Base-by-base conservation (phyloP, 1,140 invertebrate species). In the Papilio helenus region DNA sequence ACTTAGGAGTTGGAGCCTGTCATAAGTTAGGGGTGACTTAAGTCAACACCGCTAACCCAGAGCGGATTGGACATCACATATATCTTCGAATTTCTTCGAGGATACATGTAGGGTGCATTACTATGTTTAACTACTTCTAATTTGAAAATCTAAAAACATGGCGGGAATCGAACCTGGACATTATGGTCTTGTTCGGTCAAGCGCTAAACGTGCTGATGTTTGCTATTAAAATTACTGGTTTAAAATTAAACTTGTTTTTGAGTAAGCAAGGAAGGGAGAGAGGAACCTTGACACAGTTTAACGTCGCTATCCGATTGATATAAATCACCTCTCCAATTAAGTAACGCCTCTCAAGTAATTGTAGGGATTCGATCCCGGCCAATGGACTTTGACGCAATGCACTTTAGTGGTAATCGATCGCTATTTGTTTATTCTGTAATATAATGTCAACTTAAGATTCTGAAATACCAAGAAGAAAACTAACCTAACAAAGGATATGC, bases 301-400 rank as follows among this genome's bases (percentile, higher is more conserved):
- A 65, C 34, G 26, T 29, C 26, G 26, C 7, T 26, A n/a, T 65
- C 61, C 23, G 61, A 65, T 12, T 65, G 61, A 29, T 65, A 65
- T 34, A 65, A 65, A 65, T 65, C 61, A 68, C 61, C 61, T 68
- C 29, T 68, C 61, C 61, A 68, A 26, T 68, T 68, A 68, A 68
- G 61, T 68, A 68, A 68, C 20, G 20, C 58, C 26, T 68, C 61
- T 68, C 61, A 68, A 68, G 61, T 68, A 68, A 68, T 68, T 68
- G 58, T 20, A 61, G 61, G 61, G 61, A 34, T 68, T 34, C 61
- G 26, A 68, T 68, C 61, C 61, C 61, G 26, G 58, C 58, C 20
- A 26, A 61, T 61, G 20, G 58, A 68, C 26, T 68, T 34, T 68
- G 26, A 68, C 61, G 61, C 26, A 68, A 68, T 68, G 61, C 61